phyloP scores from a whole-genome alignment of 23 tunicate species.

The Phallusia fumigata region DNA sequence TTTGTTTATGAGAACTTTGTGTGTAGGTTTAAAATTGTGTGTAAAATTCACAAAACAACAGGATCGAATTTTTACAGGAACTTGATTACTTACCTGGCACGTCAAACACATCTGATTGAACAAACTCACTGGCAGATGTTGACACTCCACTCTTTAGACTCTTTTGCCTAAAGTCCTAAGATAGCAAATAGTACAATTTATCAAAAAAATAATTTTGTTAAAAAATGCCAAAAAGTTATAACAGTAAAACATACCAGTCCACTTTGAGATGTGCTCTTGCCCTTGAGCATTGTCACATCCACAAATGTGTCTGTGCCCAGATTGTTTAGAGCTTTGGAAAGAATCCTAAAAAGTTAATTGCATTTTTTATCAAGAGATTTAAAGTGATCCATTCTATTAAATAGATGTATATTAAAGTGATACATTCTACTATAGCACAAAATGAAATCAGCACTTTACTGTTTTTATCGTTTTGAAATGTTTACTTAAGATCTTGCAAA shows the following conservation, averaged over 20 bases:
- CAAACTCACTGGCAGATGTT: background rate
- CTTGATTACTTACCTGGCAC: background rate
- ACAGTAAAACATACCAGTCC: background rate
- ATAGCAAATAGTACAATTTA: background rate
- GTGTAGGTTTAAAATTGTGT: too few relatives aligned
- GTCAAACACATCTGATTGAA: background rate
- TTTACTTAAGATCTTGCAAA: too few relatives aligned
- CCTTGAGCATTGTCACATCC: background rate
- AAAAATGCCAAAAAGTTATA: background rate
- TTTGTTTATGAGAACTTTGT: too few relatives aligned
- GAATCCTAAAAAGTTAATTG: slow-evolving; percentile 18
- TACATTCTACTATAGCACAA: too few relatives aligned
- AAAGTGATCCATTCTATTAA: too few relatives aligned
- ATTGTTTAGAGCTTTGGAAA: slow-evolving; percentile 48
- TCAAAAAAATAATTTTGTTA: too few relatives aligned
- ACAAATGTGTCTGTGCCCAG: slow-evolving; percentile 20
- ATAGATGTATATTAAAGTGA: too few relatives aligned
- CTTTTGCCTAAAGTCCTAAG: background rate
- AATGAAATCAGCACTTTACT: too few relatives aligned
- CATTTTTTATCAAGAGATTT: too few relatives aligned
- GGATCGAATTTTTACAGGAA: too few relatives aligned
- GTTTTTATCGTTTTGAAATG: too few relatives aligned
- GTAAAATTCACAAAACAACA: too few relatives aligned
- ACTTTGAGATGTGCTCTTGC: background rate
- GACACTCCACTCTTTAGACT: slow-evolving; percentile 1